These are phyloP conservation scores for Linyphia triangularis DNA, from an alignment of 2,888 invertebrate species.

Conservation along the genomic window DNA sequence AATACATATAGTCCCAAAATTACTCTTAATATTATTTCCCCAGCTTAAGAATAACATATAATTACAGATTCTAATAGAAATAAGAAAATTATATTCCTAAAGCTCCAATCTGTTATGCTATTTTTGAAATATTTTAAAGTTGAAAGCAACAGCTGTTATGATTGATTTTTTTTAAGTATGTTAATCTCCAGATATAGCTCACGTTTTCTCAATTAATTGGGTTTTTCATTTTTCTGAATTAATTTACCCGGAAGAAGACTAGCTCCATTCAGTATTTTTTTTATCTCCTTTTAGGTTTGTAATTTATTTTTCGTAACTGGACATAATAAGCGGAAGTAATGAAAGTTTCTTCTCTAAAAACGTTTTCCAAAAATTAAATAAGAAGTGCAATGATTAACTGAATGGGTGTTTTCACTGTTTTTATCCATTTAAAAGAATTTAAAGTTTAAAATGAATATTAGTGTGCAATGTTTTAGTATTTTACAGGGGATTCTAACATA, in stretches of 20 bases:
- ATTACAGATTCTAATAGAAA: too few species aligned
- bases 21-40: background rate
- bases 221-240: background rate
- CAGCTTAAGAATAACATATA: background rate
- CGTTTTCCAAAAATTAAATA: background rate
- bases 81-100: background rate
- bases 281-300: background rate
- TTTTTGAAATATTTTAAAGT: slow-evolving; percentile 6
- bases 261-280: background rate
- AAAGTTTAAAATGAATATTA: too few species aligned
- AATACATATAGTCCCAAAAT: too few species aligned
- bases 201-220: background rate
- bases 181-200: background rate
- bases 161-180: slow-evolving; percentile 54
- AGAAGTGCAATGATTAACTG: background rate
- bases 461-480: too few species aligned
- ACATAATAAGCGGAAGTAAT: background rate
- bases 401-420: too few species aligned
- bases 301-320: background rate
- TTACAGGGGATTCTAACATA: too few species aligned
- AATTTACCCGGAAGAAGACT: background rate
- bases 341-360: background rate
- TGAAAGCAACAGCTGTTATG: slow-evolving; percentile 38
- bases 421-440: too few species aligned
- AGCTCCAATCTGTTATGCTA: background rate